Base-by-base conservation (phyloP, 2,888 invertebrate genomes). In the Sarcophaga subvicina region DNA sequence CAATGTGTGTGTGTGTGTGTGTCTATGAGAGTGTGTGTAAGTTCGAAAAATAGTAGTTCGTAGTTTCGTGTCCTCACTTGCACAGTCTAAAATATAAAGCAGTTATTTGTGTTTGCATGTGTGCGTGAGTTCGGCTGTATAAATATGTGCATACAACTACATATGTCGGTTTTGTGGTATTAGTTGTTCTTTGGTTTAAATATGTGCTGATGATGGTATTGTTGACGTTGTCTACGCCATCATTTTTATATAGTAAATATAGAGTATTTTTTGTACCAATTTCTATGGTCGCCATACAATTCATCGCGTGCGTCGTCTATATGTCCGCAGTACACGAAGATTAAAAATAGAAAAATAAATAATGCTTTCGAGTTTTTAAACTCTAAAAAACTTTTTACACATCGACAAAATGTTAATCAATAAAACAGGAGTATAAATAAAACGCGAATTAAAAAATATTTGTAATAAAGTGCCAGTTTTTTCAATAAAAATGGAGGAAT, bases 251-350 rank as follows among this genome's bases (percentile, higher is more conserved):
- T 78, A 79, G 60, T 64, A 70, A 78, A 67, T 69, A 54, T 54
- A 54, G 12, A 54, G 27, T 75, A 17, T 63, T 82, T 60, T 79
- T 80, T 79, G 62, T 75, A 79, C 17, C 69, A 59, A 59, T 69
- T 72, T 72, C 78, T 71, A 62, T 78, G 69, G 81, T 71, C 73
- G 80, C 79, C 77, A 72, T 67, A 63, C 63, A 75, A 78, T 49
- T 66, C 67, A 84, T 88, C 85, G 88, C 76, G 73, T 83, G 76
- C 80, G 59, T 85, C 86, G 80, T 80, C 78, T 86, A 86, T 84
- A 88, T 83, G 84, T 86, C 89, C 88, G 88, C 88, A 88, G 73
- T 88, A 62, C 80, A 88, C 88, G 88, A 88, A 88, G 73, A 84
- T 85, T 83, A 83, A 77, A 82, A 80, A 77, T 83, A 83, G 73